These are phyloP conservation scores for Ceramica pisi DNA, from an alignment of 2,888 invertebrate genomes.

Conservation along the genomic window DNA sequence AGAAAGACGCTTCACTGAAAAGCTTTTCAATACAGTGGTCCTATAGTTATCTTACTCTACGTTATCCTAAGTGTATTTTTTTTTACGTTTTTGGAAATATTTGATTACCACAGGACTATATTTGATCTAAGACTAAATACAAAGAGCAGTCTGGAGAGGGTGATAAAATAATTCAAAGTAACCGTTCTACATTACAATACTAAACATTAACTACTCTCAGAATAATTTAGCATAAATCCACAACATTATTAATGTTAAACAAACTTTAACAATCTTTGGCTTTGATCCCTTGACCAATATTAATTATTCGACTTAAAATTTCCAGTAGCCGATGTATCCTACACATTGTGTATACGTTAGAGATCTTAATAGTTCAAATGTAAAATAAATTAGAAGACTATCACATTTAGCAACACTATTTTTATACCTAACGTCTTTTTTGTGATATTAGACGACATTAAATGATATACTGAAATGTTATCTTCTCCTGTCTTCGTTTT, in stretches of 20 bases:
- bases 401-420: conserved; percentile 90
- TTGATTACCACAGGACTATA: conserved; percentile 87
- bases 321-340: conserved; percentile 84
- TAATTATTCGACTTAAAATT: conserved; percentile 84
- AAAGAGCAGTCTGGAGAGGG: conserved; percentile 90
- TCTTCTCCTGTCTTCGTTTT: conserved; percentile 83
- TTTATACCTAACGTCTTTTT: conserved; percentile 89
- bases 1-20: conserved; percentile 77
- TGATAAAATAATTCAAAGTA: conserved; percentile 85
- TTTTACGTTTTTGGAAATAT: conserved; percentile 86
- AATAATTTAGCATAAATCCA: conserved; percentile 90
- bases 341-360: conserved; percentile 82
- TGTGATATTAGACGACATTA: conserved; percentile 85
- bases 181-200: conserved; percentile 82
- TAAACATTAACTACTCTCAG: conserved; percentile 87
- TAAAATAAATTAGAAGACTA: conserved; percentile 90
- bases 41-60: conserved; percentile 85
- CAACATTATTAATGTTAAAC: conserved; percentile 90
- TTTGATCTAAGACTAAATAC: conserved; percentile 86
- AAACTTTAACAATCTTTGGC: conserved; percentile 95
- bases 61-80: conserved; percentile 84
- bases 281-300: conserved; percentile 96
- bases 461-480: conserved; percentile 86
- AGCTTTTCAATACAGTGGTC: conserved; percentile 83
- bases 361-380: conserved; percentile 86